Conservation (phyloP, 2,888 invertebrate genomes). For the Muschampia plurimacula region DNA sequence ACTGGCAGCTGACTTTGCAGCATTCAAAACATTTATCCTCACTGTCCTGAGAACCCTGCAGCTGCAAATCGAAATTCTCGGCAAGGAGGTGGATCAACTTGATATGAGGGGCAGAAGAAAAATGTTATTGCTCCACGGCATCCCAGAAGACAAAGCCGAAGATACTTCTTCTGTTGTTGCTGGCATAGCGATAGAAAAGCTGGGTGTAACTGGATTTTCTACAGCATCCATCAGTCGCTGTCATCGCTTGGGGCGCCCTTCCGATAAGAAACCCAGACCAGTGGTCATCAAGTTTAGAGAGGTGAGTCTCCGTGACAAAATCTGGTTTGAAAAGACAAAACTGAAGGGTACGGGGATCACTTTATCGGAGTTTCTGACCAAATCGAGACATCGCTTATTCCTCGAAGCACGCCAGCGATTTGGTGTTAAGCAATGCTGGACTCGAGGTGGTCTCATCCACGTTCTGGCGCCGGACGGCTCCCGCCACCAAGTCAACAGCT, state of each 20-base stretch:
- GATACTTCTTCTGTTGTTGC: background rate
- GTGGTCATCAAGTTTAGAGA: background rate
- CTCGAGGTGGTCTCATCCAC: background rate
- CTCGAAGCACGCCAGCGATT: background rate
- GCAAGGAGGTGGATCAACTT: background rate
- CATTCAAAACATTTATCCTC: background rate
- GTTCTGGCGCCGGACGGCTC: background rate
- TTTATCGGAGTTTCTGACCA: background rate
- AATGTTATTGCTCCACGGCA: background rate
- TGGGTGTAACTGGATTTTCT: background rate
- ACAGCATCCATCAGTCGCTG: background rate
- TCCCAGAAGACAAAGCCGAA: background rate
- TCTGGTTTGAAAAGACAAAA: slow-evolving; percentile 7
- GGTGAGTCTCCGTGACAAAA: background rate
- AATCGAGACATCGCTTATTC: background rate
- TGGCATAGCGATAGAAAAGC: background rate
- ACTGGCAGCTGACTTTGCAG: background rate
- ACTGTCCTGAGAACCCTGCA: background rate
- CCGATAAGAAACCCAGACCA: background rate
- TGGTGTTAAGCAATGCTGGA: background rate
- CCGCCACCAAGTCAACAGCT: background rate
- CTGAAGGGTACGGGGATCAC: background rate
- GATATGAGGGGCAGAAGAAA: background rate
- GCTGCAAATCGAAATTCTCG: background rate
- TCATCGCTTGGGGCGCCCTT: background rate